Base-by-base conservation (phyloP, 1,140 invertebrate species). In the Agrilus planipennis region DNA sequence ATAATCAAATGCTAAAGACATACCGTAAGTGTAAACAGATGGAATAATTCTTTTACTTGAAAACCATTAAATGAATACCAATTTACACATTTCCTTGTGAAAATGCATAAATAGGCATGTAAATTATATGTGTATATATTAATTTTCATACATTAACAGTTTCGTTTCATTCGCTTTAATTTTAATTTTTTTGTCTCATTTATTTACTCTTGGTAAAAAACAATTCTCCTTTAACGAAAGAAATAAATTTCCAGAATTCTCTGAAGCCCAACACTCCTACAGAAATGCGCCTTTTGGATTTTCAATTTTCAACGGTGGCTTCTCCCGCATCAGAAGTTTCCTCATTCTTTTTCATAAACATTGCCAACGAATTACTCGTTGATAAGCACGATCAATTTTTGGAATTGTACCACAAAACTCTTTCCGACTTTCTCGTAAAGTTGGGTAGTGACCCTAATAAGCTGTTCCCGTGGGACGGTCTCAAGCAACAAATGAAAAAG, bases 271-370 rank as follows among this genome's bases (percentile, higher is more conserved):
- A 32, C 10, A 31, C 12, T n/a, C 39, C 39, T 16, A 41, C 39
- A 1, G 22, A 22, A 9, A 12, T 41, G n/a, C 25, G 18, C 14
- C 21, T 41, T 3, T 17, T 41, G n/a, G 39, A 41, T 23, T 41
- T 17, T 17, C 39, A 41, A 34, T 18, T 41, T 1, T 20, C 10
- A 14, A 21, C 12, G 16, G 32, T 23, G 20, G 39, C 22, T 14
- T 41, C 39, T 14, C 39, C 39, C n/a, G 39, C 39, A 12, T 34
- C 34, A 9, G 39, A 41, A 11, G 9, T 41, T 2, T 41, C 39
- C 12, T 41, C 32, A n/a, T 41, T 41, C 22, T 10, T 41, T 11
- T 41, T 34, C 21, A 41, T 21, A 3, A 34, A 31, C 29, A 41
- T 31, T 10, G 31, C 32, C 18, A 2, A 32, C 2, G 29, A n/a